Base-by-base conservation (phyloP, 2,797 vertebrate genomes). In the Acrocephalus scirpaceus region DNA sequence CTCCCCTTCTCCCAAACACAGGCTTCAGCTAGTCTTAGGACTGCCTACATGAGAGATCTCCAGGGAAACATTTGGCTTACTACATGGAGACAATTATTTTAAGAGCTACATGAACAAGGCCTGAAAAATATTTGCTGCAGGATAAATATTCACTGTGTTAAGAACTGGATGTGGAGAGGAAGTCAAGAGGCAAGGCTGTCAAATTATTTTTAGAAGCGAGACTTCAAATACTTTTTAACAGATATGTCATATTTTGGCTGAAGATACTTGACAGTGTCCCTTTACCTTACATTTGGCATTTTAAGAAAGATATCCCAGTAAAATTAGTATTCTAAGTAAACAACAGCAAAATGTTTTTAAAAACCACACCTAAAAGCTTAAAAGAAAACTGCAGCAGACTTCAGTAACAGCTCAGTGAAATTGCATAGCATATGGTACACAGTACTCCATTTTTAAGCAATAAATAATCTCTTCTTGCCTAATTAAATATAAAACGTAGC, bases 221-320 rank as follows among this genome's bases (percentile, higher is more conserved):
- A 86, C 34, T 66, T 53, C 20, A 87, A 78, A 76, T 51, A 64
- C 80, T 85, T 78, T 85, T 54, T 54, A 91, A 84, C n/a, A 73
- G 56, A 73, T 74, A n/a, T 79, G 13, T 40, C 57, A 30, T 65
- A 54, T 78, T 65, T 61, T 71, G 58, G 48, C 79, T 36, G 50
- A 88, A 71, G 30, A 80, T 60, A 75, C 36, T 74, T 75, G 86
- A 80, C 62, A 86, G 78, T 40, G 90, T 82, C n/a, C 81, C 70
- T 91, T 95, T 81, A 91, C 62, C 45, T 90, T 88, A 86, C 60
- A 87, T 91, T 89, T 97, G 92, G 86, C 90, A 86, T 96, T 92
- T 88, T 60, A 94, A 92, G 47, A 92, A 95, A 95, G 73, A 53
- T 66, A 86, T 36, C 73, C 89, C 60, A 88, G 53, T 66, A 66